Evolutionary conservation across 2,797 vertebrate genomes (phyloP), one percentile per base, ranked within the genome.

Genomic region (Spatula versicolor): DNA sequence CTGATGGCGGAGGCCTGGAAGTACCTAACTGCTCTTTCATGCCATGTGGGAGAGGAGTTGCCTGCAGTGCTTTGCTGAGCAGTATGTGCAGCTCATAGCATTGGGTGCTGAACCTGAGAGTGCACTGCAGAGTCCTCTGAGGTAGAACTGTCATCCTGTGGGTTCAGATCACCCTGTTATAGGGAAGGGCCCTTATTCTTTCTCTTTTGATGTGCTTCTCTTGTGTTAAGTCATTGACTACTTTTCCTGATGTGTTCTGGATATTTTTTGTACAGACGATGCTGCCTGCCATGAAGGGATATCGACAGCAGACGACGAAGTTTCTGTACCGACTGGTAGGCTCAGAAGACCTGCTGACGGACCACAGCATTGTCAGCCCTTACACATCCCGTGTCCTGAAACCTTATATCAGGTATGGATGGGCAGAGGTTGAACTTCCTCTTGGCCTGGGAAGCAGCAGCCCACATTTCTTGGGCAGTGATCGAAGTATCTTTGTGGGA

Each of bases 271-370:
- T 43, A 8, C 30, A 98, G 99, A 99, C 98, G 12, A 90, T 98
- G 46, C 76, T 98, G 8, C 98, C 98, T 0, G 74, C 96, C 91
- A 98, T 97, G 46, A 98, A 98, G 63, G 98, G 98, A 11, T 93
- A 98, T 94, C 97, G 97, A 56, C 98, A 98, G 77, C 95, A 97
- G 66, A 97, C 97, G 0, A 97, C 98, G 3, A 99, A 98, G 63
- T 99, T 99, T 97, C 98, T 99, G 87, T 98, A 98, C 83, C 98
- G 99, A n/a, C 95, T 99, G 90, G 99, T 99, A 94, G 99, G 99
- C 79, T 98, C 98, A 0, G 99, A 98, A 96, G 98, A 99, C 45
- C 96, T 97, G 64, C 96, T 98, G 63, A 67, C 98, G 90, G 99
- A 99, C 88, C 98, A 98, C 88, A 98, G 98, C 92, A 98, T 99